Evolutionary conservation across 2,797 vertebrate genomes (phyloP), one percentile per base, ranked within the genome.

Genomic region (Galaxias olidus): DNA sequence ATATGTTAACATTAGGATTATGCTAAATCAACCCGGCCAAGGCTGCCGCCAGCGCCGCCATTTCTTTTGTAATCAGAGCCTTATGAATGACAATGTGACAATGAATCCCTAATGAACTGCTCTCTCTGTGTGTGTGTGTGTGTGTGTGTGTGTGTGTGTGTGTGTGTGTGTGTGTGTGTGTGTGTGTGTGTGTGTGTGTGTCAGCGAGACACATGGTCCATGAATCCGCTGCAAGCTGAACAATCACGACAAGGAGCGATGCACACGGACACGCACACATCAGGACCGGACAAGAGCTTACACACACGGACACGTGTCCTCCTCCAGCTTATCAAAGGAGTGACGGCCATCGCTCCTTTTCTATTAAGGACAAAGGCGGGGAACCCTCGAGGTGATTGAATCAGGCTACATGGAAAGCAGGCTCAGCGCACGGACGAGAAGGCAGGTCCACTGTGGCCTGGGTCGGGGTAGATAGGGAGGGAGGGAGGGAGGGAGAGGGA

Each of bases 1-100:
- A 86, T 77, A 75, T 71, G 73, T 83, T 85, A 88, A 83, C 77
- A 80, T 64, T 68, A 80, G 79, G 73, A 87, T 78, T 82, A 81
- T 76, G 74, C 74, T 77, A 78, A 87, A 78, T 74, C 74, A 65
- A 69, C 72, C 75, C 66, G n/a, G 69, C 53, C 69, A 30, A 51
- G 69, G 70, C 75, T 54, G 66, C 68, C 64, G 56, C 66, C 74
- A 65, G 68, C 55, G 66, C 54, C 66, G 47, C 65, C 59, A 67
- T 74, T 70, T 59, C 67, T 66, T 78, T 80, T 71, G 78, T 74
- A 77, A 84, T 83, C 73, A 78, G 77, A 62, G 72, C 71, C 84
- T 83, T 69, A 72, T 81, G 69, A 86, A 84, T 83, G 78, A 55
- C 62, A 73, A 76, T 79, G 70, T 68, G 50, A 78, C 73, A 74